Conservation (phyloP, 2,888 invertebrate species). For the Tenthredo notha region DNA sequence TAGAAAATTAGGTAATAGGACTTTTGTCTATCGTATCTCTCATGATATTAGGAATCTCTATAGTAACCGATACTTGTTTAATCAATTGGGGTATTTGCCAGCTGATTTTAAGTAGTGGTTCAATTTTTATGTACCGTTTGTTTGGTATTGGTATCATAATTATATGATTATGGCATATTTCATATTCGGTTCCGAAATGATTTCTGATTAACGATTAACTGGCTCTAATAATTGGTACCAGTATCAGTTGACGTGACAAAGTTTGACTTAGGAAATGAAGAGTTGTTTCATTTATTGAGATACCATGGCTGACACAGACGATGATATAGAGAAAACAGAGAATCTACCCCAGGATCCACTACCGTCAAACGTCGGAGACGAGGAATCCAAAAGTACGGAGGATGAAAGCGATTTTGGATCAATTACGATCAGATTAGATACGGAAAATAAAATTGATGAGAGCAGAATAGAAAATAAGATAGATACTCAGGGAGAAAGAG, state of each 20-base stretch:
- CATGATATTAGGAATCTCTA: background rate
- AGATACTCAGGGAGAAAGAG: background rate
- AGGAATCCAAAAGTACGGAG: background rate
- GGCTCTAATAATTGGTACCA: background rate
- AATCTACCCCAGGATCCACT: constrained; percentile 53
- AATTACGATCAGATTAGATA: constrained; percentile 27
- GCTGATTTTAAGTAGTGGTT: background rate
- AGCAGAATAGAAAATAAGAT: background rate
- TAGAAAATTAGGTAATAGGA: background rate
- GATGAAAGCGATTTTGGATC: background rate
- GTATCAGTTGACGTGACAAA: background rate
- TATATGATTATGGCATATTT: background rate
- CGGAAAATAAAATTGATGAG: constrained; percentile 52
- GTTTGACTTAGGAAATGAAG: background rate
- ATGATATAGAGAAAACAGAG: constrained; percentile 54
- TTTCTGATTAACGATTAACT: background rate
- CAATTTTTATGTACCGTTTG: background rate
- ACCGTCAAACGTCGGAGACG: background rate
- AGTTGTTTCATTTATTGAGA: background rate
- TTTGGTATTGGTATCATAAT: background rate
- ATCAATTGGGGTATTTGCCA: background rate
- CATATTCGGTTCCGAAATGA: background rate
- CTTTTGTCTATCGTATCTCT: background rate
- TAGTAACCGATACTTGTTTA: constrained; percentile 31
- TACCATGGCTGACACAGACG: constrained; percentile 55